Evolutionary conservation across 2,113 vertebrate genomes (phyloP).

Genomic region (Neolamprologus fasciatus): DNA sequence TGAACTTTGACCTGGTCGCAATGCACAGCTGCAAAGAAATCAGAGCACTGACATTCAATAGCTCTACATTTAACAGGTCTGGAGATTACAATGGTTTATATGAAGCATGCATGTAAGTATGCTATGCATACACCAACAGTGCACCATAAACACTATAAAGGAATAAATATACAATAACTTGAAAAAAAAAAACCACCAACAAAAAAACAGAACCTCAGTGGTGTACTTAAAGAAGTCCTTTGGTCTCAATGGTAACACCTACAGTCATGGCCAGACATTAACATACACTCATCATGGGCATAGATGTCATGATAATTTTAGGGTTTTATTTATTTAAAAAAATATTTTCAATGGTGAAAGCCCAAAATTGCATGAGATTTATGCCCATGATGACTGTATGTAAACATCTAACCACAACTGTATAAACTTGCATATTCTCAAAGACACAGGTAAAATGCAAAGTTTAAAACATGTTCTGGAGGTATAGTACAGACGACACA

Average conservation of each 20-base stretch:
- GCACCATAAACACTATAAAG: not conserved
- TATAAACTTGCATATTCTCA: not conserved
- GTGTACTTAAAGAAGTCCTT: not conserved
- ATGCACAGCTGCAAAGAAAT: not conserved
- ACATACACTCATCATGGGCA: not conserved
- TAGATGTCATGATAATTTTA: not conserved
- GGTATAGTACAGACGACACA: not conserved
- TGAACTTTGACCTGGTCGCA: constrained; percentile 17
- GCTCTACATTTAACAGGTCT: not conserved
- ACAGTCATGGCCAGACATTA: not conserved
- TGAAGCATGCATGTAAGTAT: not conserved
- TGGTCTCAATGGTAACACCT: not conserved
- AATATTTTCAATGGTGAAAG: not conserved
- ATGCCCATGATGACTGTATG: not conserved
- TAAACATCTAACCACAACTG: not conserved
- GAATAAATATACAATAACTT: not conserved
- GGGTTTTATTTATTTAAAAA: not conserved
- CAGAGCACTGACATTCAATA: not conserved
- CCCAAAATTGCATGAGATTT: not conserved
- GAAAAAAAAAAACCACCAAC: fast-evolving
- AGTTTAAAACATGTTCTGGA: not conserved
- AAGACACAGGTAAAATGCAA: not conserved
- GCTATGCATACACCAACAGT: not conserved
- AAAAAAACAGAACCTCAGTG: not conserved
- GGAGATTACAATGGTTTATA: not conserved